Evolutionary conservation across 2,113 vertebrate genomes (phyloP).

Genomic region (Dromaius novaehollandiae): DNA sequence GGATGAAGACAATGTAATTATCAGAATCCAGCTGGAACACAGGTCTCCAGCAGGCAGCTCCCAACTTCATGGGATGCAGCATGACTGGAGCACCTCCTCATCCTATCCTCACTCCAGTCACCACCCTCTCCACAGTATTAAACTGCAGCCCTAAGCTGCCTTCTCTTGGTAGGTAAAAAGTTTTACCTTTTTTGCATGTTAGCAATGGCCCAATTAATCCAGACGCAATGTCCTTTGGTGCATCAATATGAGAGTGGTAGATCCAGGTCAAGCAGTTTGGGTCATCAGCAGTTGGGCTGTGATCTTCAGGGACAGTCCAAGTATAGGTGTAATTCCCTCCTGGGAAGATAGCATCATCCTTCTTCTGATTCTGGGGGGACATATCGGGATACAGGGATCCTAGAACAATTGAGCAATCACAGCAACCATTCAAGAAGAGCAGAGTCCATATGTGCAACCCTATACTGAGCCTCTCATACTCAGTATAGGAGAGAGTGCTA

Average conservation of each 20-base stretch:
- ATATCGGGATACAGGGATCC: slow-evolving; percentile 81
- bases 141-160: not conserved
- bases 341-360: slow-evolving; percentile 78
- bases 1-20: not conserved
- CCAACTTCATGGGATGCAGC: not conserved
- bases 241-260: slow-evolving; percentile 82
- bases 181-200: slow-evolving; percentile 78
- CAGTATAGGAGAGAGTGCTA: not conserved
- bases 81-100: not conserved
- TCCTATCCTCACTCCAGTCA: not conserved
- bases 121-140: not conserved
- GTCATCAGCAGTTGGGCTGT: slow-evolving; percentile 78
- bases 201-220: slow-evolving; percentile 81
- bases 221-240: slow-evolving; percentile 80
- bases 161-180: not conserved
- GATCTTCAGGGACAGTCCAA: slow-evolving; percentile 78
- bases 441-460: not conserved
- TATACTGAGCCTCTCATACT: not conserved
- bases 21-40: not conserved
- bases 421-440: slow-evolving; percentile 35
- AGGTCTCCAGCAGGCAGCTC: not conserved
- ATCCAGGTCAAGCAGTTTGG: slow-evolving; percentile 82
- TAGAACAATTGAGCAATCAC: slow-evolving; percentile 65
- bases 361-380: slow-evolving; percentile 74
- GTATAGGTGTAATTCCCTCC: slow-evolving; percentile 76